Percentiles rank a stretch among this genome's conserved stretches.
phyloP scores from a whole-genome alignment of 2,888 invertebrate species.

The Eupeodes luniger region DNA sequence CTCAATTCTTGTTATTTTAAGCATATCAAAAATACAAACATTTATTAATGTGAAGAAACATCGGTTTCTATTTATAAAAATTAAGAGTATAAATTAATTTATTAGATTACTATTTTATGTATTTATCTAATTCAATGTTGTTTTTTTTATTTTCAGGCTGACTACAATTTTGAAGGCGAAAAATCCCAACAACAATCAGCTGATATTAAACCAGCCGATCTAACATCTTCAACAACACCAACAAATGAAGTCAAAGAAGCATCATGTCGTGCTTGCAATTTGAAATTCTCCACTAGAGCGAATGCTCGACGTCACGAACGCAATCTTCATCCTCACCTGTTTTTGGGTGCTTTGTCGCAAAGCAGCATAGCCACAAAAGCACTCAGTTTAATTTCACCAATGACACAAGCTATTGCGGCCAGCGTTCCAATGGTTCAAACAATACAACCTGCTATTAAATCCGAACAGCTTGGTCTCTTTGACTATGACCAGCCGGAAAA shows the following conservation, averaged over 20 bases:
- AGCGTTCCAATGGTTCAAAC: constrained; percentile 21
- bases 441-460: constrained; percentile 52
- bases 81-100: too few species aligned
- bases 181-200: constrained; percentile 25
- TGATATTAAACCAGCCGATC: constrained; percentile 72
- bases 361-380: constrained; percentile 80
- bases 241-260: constrained; percentile 81
- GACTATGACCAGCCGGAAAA: constrained; percentile 84
- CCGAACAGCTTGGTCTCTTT: constrained; percentile 79
- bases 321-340: constrained; percentile 83
- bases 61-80: too few species aligned
- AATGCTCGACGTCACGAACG: constrained; percentile 84
- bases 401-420: constrained; percentile 41
- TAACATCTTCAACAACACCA: constrained; percentile 78
- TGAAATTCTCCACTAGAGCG: constrained; percentile 84
- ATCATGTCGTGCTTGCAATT: constrained; percentile 83
- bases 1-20: too few species aligned
- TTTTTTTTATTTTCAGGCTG: constrained; percentile 32
- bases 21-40: too few species aligned
- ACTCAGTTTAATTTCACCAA: constrained; percentile 79
- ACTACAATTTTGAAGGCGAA: constrained; percentile 63
- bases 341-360: constrained; percentile 68
- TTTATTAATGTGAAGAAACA: too few species aligned
- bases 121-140: too few species aligned
- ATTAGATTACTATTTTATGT: too few species aligned